Evolutionary conservation across 2,113 vertebrate species (phyloP), one percentile per base, ranked within the genome.

Genomic region (Mellivora capensis): DNA sequence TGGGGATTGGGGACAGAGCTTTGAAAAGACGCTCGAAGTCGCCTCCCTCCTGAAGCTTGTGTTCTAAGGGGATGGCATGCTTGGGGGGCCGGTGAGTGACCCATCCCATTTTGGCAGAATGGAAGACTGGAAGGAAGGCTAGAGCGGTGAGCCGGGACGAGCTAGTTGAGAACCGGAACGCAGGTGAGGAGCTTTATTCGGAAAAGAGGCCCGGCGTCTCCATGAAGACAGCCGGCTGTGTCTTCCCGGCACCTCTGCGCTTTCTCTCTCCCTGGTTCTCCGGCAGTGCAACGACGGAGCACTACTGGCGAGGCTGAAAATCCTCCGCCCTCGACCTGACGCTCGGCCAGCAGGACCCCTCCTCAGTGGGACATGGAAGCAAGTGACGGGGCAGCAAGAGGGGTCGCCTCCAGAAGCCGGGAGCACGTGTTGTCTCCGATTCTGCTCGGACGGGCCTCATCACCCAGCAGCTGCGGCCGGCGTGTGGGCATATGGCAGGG

Each of bases 401-500:
- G 9, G 69, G 79, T 21, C 2, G 8, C 86, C n/a, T 6, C 20
- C 44, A 10, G 42, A 23, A 25, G 52, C 93, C 71, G 61, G 4
- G 64, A 86, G 95, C 81, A 6, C 34, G 2, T 5, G 15, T 52
- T 82, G 5, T 0, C 0, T 37, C 18, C n/a, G 4, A 93, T 54
- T 17, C 17, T 11, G 8, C 39, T 88, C 44, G 93, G 69, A 42
- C 52, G 0, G 27, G 76, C 27, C 31, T 69, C 3, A 0, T 0
- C 14, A 54, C 34, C 76, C 74, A 91, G 91, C 98, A 98, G 97
- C 97, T 98, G 98, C 76, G 77, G 85, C 74, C 71, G 93, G 97
- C 81, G 62, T 44, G 80, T 25, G 77, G 98, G 95, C 98, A 98
- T 81, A 84, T 93, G 98, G 96, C 80, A 25, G 83, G 91, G 84